phyloP scores from a whole-genome alignment of 1,140 invertebrate genomes.

The Metaphire vulgaris region DNA sequence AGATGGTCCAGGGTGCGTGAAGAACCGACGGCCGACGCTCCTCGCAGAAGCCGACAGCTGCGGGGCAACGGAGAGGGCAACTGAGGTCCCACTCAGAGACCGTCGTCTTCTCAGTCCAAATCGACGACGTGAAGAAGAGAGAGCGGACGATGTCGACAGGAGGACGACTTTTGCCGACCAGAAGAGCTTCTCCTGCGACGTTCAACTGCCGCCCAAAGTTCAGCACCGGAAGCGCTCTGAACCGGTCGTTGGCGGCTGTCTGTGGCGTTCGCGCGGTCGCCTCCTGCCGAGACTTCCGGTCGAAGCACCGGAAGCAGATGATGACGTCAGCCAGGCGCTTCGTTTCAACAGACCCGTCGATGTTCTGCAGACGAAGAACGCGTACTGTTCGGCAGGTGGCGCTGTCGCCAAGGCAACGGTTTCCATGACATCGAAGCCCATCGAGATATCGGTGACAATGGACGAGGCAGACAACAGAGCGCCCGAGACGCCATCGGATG shows the following conservation, averaged over 20 bases:
- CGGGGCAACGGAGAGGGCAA: background rate
- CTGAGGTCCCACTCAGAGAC: background rate
- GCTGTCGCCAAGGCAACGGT: background rate
- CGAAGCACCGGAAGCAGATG: background rate
- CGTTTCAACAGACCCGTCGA: background rate
- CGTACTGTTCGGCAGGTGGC: background rate
- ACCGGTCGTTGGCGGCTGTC: slow-evolving; percentile 12
- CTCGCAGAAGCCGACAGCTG: background rate
- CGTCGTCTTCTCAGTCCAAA: background rate
- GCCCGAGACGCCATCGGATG: background rate
- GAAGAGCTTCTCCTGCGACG: slow-evolving; percentile 20
- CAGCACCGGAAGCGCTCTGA: slow-evolving; percentile 14
- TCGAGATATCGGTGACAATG: background rate
- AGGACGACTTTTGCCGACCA: slow-evolving; percentile 10
- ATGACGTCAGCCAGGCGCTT: background rate
- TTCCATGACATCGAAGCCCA: background rate
- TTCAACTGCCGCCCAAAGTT: background rate
- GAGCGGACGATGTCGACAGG: background rate
- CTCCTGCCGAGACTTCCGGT: background rate
- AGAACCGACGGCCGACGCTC: background rate
- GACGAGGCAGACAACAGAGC: background rate
- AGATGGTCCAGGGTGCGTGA: background rate
- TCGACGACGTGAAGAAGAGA: background rate
- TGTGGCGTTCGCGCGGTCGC: background rate
- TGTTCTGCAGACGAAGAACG: background rate